Percentiles rank a stretch among this genome's conserved stretches.
phyloP scores from a whole-genome alignment of 37 sponge, comb jelly and placozoan species.

The Lycopodina hypogea region DNA sequence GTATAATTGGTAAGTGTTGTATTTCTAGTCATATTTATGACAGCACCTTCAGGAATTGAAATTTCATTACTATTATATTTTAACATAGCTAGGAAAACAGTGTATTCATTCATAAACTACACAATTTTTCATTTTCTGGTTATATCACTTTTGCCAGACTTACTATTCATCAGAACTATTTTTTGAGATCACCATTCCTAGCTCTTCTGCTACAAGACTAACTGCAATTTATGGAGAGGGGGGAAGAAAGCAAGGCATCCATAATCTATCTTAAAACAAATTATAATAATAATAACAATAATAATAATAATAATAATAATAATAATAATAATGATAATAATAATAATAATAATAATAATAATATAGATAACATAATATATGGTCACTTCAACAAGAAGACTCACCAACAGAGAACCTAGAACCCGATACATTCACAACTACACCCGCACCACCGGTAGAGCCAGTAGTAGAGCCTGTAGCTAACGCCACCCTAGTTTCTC shows the following conservation, averaged over 20 bases:
- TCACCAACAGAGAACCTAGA: slow-evolving; percentile 70
- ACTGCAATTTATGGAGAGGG: slow-evolving; percentile 3
- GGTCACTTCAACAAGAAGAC: background rate
- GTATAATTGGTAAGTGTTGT: background rate
- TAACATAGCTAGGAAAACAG: too few species aligned
- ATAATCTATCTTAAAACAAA: background rate
- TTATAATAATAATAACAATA: background rate
- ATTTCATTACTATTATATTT: too few species aligned
- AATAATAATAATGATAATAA: too few species aligned
- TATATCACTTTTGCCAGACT: background rate
- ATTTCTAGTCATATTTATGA: background rate
- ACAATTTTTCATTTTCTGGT: background rate
- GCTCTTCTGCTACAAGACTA: slow-evolving; percentile 37
- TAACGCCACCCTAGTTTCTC: too few species aligned
- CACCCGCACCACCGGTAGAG: background rate
- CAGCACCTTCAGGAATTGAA: background rate
- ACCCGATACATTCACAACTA: slow-evolving; percentile 36
- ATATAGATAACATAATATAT: background rate
- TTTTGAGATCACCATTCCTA: slow-evolving; percentile 43
- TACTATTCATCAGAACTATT: slow-evolving; percentile 53
- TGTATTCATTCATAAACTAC: too few species aligned
- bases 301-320: too few species aligned
- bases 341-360: too few species aligned
- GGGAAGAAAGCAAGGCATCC: background rate
- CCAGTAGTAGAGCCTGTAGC: too few species aligned